Evolutionary conservation across 2,888 invertebrate species (phyloP), one percentile per base, ranked within the genome.

Genomic region (Hydrotaea diabolus): DNA sequence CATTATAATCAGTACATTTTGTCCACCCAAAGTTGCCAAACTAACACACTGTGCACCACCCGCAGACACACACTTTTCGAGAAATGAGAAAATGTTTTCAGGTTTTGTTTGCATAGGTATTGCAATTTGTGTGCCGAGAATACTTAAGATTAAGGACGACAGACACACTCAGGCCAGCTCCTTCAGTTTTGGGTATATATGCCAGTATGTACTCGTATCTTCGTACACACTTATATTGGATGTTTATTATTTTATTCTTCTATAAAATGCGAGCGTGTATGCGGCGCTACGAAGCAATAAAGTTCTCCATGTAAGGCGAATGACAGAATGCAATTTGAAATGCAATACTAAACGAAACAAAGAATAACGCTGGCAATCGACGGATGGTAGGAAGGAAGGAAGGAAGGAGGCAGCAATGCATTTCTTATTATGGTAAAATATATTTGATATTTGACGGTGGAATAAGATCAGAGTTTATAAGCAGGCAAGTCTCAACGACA

Each of bases 61-160:
- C 13, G n/a, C 62, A 62, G 4, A 31, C 36, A 19, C 15, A 31
- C 17, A 49, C 49, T 49, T n/a, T 49, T 49, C n/a, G 49, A 49
- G 49, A 8, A n/a, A 49, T 49, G 49, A 15, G 49, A 49, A 49
- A 55, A 55, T 21, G 55, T 19, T 55, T 55, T 21, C 11, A 55
- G 11, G 19, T 53, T 77, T 7, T 43, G 69, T 69, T 55, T 43
- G 66, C 55, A 7, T 21, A 55, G 21, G 21, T 55, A 55, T 21
- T 55, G 55, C 55, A 55, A 55, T 55, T 55, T 55, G 11, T 55
- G 13, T 55, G 55, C 21, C 2, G 11, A 19, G 55, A 55, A 55
- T 55, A 3, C 55, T 55, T 55, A 55, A 55, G 55, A 49, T 15
- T n/a, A 49, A n/a, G 49, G 15, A n/a, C 5, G n/a, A 43, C 2